Percentiles rank a stretch among this genome's conserved stretches.
These are phyloP conservation scores for Trachymyrmex septentrionalis DNA, from an alignment of 1,140 invertebrate species.

Conservation along the genomic window DNA sequence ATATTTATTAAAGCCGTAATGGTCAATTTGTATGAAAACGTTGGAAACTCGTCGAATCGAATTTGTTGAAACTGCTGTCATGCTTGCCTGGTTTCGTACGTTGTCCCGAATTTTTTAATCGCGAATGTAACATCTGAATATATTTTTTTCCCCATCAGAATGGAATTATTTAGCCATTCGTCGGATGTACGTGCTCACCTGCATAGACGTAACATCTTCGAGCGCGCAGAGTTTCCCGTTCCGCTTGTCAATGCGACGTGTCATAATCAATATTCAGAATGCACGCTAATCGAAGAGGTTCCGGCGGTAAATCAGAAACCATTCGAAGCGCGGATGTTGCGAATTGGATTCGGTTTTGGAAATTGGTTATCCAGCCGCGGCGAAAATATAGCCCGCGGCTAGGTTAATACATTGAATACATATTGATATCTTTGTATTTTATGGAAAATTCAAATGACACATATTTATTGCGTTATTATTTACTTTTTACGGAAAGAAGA, in stretches of 20 bases:
- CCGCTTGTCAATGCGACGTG: slow-evolving; percentile 50
- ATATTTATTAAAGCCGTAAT: slow-evolving; percentile 65
- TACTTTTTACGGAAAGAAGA: neutral
- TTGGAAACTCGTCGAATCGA: slow-evolving; percentile 63
- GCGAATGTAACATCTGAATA: neutral
- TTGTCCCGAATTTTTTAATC: slow-evolving; percentile 33
- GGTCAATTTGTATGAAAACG: slow-evolving; percentile 60
- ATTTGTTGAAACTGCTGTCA: slow-evolving; percentile 18
- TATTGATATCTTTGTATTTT: slow-evolving; percentile 35
- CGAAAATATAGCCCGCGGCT: slow-evolving; percentile 34
- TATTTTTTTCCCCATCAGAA: slow-evolving; percentile 16
- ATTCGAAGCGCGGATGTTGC: slow-evolving; percentile 46
- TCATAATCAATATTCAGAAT: slow-evolving; percentile 71
- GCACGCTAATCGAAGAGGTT: slow-evolving; percentile 57
- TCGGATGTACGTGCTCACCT: neutral
- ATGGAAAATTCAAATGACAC: neutral
- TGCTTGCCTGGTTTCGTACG: slow-evolving; percentile 1
- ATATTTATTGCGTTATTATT: neutral
- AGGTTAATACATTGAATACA: slow-evolving; percentile 12
- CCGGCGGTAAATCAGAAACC: slow-evolving; percentile 70
- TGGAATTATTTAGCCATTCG: slow-evolving; percentile 14
- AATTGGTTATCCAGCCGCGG: slow-evolving; percentile 63
- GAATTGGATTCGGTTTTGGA: slow-evolving; percentile 65
- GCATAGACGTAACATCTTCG: slow-evolving; percentile 44
- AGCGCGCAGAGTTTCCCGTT: slow-evolving; percentile 42